Evolutionary conservation across 2,797 vertebrate species (phyloP), one percentile per base, ranked within the genome.

Genomic region (Lemur catta): DNA sequence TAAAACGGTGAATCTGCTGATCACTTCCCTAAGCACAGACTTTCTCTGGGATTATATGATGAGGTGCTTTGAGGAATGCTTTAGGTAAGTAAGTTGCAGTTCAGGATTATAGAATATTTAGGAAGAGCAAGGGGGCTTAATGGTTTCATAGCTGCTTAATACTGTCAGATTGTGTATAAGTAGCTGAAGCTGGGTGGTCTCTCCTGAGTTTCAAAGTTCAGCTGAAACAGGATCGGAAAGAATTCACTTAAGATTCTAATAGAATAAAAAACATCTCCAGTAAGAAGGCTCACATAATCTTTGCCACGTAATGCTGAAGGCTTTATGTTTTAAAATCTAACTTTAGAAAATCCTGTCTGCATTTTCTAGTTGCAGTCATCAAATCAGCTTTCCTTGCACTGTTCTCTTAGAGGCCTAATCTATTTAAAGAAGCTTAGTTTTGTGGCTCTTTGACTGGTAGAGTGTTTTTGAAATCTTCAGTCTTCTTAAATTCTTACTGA

Each of bases 1-100:
- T 94, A 99, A 99, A 98, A 99, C 99, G 0, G 98, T 99, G 96
- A 99, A 99, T 87, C 98, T 99, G 98, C 98, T 99, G 48, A 99
- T 99, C 98, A 99, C 99, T 8, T 99, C 99, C 72, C 98, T 99
- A 96, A 99, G 99, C 98, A 98, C 99, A 0, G 99, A 99, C 98
- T 99, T 99, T 96, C 98, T 99, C 91, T 99, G 99, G 99, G 99
- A 99, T 98, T 99, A 99, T 96, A 99, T 99, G 99, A 99, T 99
- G 3, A 98, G 97, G 80, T 98, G 98, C 94, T 99, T 99, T 67
- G 99, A 99, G 98, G 98, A 98, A 28, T 99, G 99, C 96, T 98
- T 99, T 98, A 98, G 99, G 99, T 99, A 91, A 63, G 99, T 99
- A 91, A 65, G 94, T 96, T 90, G 38, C 33, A 61, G 33, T 59